Evolutionary conservation across 2,113 vertebrate species (phyloP), one percentile per base, ranked within the genome.

Genomic region (Xiphophorus maculatus): DNA sequence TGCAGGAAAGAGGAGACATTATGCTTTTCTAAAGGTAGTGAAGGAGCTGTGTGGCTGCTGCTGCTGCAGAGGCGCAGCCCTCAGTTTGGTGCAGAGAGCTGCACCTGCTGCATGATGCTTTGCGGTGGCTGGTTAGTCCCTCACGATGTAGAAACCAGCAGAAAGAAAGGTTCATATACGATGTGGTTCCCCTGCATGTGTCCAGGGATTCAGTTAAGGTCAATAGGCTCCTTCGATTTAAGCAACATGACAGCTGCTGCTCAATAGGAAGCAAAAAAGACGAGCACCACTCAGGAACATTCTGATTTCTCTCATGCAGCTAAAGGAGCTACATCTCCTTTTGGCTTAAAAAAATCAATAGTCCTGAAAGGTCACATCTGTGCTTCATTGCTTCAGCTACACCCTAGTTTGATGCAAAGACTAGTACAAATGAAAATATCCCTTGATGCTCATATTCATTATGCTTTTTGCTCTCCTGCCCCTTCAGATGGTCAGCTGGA

Each of bases 51-150:
- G 79, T 82, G 84, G 75, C 77, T 83, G 78, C 91, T 83, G 75
- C 77, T 82, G 76, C 91, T 90, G 91, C 91, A 92, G 90, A 87
- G 87, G 87, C 87, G 82, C 88, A 90, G 75, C 92, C 90, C 87
- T 83, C 72, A 77, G 83, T 92, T 91, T 92, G 91, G 82, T 90
- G 90, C 90, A 91, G 89, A 87, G 86, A 80, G 81, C 86, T 87
- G 83, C 90, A 91, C 85, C 91, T 90, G 81, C 81, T 85, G 82
- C 77, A 80, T 76, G 74, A 73, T 71, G 78, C 82, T 80, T 72
- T 71, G 87, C 42, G 75, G 68, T 65, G n/a, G 61, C 77, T 61
- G 65, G 70, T 83, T 29, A 79, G 75, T 82, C 79, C 82, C 37
- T 71, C 74, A 32, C 40, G 0, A n/a, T 54, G n/a, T 69, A 71